phyloP scores from a whole-genome alignment of 2,113 vertebrate species.

The Ciconia boyciana region DNA sequence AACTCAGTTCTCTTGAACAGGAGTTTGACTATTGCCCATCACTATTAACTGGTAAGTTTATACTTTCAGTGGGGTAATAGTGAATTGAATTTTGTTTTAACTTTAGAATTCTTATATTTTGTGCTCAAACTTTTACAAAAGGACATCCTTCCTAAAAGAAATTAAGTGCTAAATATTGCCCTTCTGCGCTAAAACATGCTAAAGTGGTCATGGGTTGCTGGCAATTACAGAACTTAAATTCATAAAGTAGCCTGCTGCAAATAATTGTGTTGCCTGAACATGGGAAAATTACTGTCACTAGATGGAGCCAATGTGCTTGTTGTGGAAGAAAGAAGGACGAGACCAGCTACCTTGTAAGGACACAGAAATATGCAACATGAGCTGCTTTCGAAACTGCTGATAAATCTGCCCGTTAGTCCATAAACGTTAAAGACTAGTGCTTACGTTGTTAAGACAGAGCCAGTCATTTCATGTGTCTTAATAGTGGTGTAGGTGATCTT shows the following conservation, averaged over 20 bases:
- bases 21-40: neutral
- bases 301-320: neutral
- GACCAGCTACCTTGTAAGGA: neutral
- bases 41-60: neutral
- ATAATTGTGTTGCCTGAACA: neutral
- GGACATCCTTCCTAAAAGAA: neutral
- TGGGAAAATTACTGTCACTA: neutral
- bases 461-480: neutral
- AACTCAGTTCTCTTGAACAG: neutral
- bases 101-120: neutral
- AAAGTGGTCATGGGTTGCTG: neutral
- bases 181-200: neutral
- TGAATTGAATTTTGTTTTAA: neutral
- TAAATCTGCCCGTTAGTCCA: neutral
- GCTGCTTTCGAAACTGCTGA: neutral
- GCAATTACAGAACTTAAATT: neutral
- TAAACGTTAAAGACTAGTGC: neutral
- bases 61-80: neutral
- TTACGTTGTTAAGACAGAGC: neutral
- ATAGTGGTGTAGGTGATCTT: neutral
- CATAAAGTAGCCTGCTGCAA: neutral
- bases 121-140: neutral
- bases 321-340: neutral
- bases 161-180: neutral
- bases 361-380: rapidly evolving